Evolutionary conservation across 2,113 vertebrate species (phyloP).

Genomic region (Brachyistius frenatus): DNA sequence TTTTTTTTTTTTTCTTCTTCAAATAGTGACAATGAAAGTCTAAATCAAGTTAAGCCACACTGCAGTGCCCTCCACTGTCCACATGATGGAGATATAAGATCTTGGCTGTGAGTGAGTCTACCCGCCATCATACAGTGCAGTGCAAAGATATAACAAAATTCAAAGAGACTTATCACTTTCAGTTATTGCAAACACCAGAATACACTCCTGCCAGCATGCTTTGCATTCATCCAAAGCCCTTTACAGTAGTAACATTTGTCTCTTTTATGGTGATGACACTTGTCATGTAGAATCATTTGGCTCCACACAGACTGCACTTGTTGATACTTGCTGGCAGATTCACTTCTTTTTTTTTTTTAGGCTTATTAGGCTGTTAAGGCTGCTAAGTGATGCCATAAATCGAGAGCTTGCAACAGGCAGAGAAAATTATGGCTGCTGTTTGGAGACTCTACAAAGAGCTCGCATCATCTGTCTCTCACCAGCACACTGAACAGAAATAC

Average conservation of each 20-base stretch:
- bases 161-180: slow-evolving; percentile 21
- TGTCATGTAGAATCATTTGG: slow-evolving; percentile 39
- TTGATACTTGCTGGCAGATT: slow-evolving; percentile 62
- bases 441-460: slow-evolving; percentile 75
- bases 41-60: background rate
- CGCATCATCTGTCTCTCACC: slow-evolving; percentile 64
- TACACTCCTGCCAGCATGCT: slow-evolving; percentile 1
- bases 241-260: slow-evolving; percentile 1
- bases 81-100: slow-evolving; percentile 76
- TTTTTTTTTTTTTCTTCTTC: background rate
- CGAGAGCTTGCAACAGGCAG: slow-evolving; percentile 61
- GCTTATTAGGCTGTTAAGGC: slow-evolving; percentile 65
- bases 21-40: background rate
- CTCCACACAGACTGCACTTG: slow-evolving; percentile 54
- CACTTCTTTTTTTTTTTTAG: slow-evolving; percentile 51
- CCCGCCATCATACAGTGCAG: slow-evolving; percentile 60
- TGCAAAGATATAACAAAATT: slow-evolving; percentile 22
- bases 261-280: slow-evolving; percentile 18
- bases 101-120: slow-evolving; percentile 21
- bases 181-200: slow-evolving; percentile 20
- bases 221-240: background rate
- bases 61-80: slow-evolving; percentile 66
- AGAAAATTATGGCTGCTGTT: slow-evolving; percentile 69
- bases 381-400: slow-evolving; percentile 78
- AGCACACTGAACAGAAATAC: slow-evolving; percentile 61